Evolutionary conservation across 2,888 invertebrate genomes (phyloP), one percentile per base, ranked within the genome.

Genomic region (Unio delphinus): DNA sequence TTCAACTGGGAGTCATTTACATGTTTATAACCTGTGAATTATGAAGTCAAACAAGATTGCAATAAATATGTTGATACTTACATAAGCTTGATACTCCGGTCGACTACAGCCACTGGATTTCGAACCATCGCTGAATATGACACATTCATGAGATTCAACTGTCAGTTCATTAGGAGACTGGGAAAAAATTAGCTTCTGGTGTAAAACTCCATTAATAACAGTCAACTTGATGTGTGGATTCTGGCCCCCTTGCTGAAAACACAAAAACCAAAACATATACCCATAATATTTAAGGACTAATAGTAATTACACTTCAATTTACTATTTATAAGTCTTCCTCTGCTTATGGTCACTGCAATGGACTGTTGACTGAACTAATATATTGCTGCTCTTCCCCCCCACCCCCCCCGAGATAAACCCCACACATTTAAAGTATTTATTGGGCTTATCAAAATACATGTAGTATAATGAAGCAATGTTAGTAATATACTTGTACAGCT

Each of bases 61-160:
- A 15, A 23, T 58, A 6, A 23, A 30, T 8, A n/a, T 55, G 45
- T 18, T 58, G 11, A 67, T 78, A 87, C 89, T 88, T 83, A 89
- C 89, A 80, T 87, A 87, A 55, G 85, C 80, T 69, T 81, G 77
- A 75, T 82, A 88, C 75, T 88, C 86, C n/a, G 84, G 82, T 58
- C 80, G 74, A 54, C 75, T 80, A 70, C 89, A 89, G 56, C 88
- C 89, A 1, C 77, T 73, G 17, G 86, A 86, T 71, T 81, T 83
- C 55, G 84, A 76, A 6, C 88, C 88, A 64, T 88, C 87, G 67
- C 83, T 88, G 70, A 86, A 88, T 59, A 89, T 84, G 63, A 88
- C 83, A 76, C 89, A 89, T 62, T 88, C 88, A 55, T 82, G 79
- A 1, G 85, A 78, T 60, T 82, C 82, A 5, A 87, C 82, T 7